These are phyloP conservation scores for Eulemur albifrons DNA, from an alignment of 2,797 vertebrate genomes.

Conservation along the genomic window DNA sequence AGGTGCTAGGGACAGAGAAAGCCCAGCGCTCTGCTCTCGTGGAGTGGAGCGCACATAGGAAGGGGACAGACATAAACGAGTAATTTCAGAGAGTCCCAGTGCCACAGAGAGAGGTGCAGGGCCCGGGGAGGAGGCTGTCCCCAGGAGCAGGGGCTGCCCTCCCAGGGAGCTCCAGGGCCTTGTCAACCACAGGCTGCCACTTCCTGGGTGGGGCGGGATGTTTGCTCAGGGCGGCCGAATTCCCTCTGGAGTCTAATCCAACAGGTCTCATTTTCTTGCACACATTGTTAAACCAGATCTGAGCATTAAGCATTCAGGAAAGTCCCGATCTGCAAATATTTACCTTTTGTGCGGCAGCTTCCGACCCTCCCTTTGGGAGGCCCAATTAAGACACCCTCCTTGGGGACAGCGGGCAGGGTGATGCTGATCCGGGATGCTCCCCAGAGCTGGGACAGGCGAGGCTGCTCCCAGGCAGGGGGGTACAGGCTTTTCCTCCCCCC, in stretches of 20 bases:
- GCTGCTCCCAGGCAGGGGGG: not conserved
- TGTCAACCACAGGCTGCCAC: not conserved
- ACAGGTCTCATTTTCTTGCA: not conserved
- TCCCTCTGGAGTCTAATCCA: not conserved
- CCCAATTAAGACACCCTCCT: not conserved
- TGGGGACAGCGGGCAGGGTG: not conserved
- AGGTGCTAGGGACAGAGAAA: not conserved
- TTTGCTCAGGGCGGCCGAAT: not conserved
- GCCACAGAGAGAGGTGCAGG: not conserved
- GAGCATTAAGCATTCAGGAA: not conserved
- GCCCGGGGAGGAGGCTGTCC: not conserved
- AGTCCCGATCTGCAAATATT: not conserved
- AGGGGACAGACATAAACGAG: not conserved
- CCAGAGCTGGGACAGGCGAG: not conserved
- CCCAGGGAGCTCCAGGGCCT: not conserved
- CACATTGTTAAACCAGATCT: not conserved
- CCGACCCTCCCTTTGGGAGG: not conserved
- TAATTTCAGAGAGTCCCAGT: not conserved
- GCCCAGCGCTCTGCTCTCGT: not conserved
- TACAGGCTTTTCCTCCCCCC: not conserved
- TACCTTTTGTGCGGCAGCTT: not conserved
- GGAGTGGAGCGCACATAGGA: accelerated
- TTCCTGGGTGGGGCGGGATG: accelerated
- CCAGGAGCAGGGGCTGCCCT: not conserved
- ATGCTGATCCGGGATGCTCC: not conserved